Conservation (phyloP, 2,113 vertebrate genomes). For the Chaenocephalus aceratus region DNA sequence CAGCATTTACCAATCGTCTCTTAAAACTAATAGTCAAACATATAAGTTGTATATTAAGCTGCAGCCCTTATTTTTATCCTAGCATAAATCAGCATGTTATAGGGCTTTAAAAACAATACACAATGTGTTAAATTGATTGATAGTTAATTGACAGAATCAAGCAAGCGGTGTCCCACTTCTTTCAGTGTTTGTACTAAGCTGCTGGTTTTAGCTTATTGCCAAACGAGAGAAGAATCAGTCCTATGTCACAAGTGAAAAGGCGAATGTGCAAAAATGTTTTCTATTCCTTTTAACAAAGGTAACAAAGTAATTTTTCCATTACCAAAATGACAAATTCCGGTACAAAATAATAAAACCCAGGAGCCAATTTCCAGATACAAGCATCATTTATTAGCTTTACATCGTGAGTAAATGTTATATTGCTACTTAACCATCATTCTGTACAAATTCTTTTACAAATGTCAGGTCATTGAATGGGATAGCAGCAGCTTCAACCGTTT, state of each 20-base stretch:
- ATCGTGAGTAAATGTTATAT: slow-evolving; percentile 62
- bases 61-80: neutral
- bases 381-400: slow-evolving; percentile 72
- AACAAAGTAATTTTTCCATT: neutral
- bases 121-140: neutral
- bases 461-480: slow-evolving; percentile 58
- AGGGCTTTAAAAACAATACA: neutral
- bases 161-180: neutral
- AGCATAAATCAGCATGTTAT: neutral
- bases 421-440: slow-evolving; percentile 75
- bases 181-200: neutral
- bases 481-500: slow-evolving; percentile 37
- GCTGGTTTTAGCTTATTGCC: neutral
- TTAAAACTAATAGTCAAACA: no score
- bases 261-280: neutral
- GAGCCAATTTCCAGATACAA: slow-evolving; percentile 29
- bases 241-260: neutral
- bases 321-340: neutral
- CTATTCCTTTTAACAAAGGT: no score
- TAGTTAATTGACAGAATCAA: neutral
- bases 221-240: neutral
- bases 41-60: neutral
- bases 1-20: neutral
- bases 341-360: neutral
- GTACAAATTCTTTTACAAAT: slow-evolving; percentile 81